These are phyloP conservation scores for Sinocyclocheilus maitianheensis DNA, from an alignment of 2,113 vertebrate genomes.

Conservation along the genomic window DNA sequence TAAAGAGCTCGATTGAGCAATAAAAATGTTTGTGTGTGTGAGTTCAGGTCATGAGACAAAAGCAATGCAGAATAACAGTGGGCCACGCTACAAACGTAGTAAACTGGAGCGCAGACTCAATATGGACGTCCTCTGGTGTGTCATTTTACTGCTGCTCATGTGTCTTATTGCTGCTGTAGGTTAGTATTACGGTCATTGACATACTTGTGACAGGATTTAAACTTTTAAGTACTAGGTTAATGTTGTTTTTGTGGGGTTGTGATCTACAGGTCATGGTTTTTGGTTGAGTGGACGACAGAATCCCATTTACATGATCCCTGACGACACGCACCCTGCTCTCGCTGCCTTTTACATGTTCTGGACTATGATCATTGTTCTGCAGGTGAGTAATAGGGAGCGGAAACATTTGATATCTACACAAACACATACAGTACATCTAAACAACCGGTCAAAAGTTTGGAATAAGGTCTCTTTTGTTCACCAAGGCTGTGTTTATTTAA, in stretches of 20 bases:
- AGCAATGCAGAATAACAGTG: conserved; percentile 94
- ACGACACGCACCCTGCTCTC: conserved; percentile 69
- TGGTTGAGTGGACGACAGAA: conserved; percentile 80
- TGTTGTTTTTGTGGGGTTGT: conserved; percentile 24
- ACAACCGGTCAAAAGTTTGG: background rate
- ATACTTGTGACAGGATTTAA: background rate
- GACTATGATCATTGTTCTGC: conserved; percentile 96
- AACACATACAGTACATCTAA: background rate
- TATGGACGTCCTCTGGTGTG: conserved; percentile 88
- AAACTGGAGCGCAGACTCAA: conserved; percentile 88
- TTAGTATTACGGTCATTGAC: conserved; percentile 58
- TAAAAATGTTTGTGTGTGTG: background rate
- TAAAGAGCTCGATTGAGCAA: background rate
- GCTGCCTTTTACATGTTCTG: conserved; percentile 93
- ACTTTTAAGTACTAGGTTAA: background rate
- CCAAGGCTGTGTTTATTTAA: too few species aligned
- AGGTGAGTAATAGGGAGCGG: conserved; percentile 76
- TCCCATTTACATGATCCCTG: conserved; percentile 77
- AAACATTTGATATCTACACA: background rate
- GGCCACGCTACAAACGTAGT: conserved; percentile 89
- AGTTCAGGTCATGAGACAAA: conserved; percentile 93
- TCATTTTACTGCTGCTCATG: conserved; percentile 87
- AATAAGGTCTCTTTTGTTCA: too few species aligned
- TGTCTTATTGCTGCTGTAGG: conserved; percentile 85
- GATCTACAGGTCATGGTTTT: conserved; percentile 84